Conservation (phyloP, 2,797 vertebrate species). For the Melanitta fusca region DNA sequence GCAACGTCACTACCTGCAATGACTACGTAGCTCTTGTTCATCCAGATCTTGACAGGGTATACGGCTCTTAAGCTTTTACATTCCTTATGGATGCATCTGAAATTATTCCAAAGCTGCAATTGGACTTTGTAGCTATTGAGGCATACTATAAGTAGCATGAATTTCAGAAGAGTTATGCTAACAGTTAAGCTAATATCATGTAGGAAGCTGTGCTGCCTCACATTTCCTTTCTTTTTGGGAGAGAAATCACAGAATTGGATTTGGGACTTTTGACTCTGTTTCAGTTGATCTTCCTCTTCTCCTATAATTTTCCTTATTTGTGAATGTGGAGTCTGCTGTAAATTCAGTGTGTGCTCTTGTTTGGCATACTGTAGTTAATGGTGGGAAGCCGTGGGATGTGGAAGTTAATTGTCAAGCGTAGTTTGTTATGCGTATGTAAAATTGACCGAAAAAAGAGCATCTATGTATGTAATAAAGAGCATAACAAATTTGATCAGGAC, state of each 20-base stretch:
- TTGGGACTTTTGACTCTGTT: background rate
- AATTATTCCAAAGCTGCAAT: fast-evolving
- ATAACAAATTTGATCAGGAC: background rate
- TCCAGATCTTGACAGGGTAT: slow-evolving; percentile 94
- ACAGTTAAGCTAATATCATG: fast-evolving
- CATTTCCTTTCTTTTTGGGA: background rate
- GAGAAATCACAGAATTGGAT: background rate
- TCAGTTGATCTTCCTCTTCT: background rate
- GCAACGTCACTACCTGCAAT: slow-evolving; percentile 94
- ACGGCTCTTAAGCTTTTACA: background rate
- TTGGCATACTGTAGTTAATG: too few species aligned
- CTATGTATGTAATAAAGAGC: fast-evolving
- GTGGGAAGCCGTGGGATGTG: background rate
- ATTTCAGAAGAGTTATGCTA: background rate
- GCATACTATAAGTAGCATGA: background rate
- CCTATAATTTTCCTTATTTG: background rate
- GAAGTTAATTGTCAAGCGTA: background rate
- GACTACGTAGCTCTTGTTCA: slow-evolving; percentile 97
- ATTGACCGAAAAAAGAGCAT: background rate
- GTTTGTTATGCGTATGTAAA: background rate
- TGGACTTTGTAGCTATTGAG: background rate
- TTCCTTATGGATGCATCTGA: fast-evolving
- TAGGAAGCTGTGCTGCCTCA: background rate
- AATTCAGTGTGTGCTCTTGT: fast-evolving
- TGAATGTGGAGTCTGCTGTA: background rate